phyloP scores from a whole-genome alignment of 2,113 vertebrate species.

The Martes martes region DNA sequence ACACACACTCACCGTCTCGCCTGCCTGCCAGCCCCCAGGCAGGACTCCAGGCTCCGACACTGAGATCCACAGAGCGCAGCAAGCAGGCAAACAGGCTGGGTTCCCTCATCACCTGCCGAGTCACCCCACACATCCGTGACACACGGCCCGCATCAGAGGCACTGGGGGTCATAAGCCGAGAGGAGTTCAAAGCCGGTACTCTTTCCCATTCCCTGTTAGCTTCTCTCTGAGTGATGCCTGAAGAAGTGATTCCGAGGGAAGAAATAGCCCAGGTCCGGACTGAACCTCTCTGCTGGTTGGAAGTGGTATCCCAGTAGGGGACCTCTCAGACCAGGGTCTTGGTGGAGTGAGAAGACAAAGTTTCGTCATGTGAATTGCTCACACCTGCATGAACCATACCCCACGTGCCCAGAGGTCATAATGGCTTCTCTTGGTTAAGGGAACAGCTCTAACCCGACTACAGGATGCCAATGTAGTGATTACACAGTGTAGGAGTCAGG shows the following conservation, averaged over 20 bases:
- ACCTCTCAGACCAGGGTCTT: neutral
- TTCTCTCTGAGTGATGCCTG: neutral
- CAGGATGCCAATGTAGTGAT: neutral
- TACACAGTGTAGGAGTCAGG: neutral
- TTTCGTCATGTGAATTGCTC: neutral
- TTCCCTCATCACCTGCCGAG: neutral
- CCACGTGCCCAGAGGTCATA: neutral
- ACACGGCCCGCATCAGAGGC: neutral
- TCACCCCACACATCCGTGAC: neutral
- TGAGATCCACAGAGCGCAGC: neutral
- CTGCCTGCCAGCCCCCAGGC: neutral
- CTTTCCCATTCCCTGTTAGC: no score
- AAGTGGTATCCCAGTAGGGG: no score
- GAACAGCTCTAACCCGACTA: no score
- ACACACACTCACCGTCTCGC: accelerated
- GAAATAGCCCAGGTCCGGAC: neutral
- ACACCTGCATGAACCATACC: neutral
- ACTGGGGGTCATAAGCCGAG: neutral
- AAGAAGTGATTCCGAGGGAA: neutral
- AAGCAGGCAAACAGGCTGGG: no score
- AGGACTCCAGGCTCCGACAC: neutral
- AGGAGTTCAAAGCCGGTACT: neutral
- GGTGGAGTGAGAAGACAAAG: neutral
- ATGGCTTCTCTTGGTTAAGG: neutral
- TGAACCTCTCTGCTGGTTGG: no score